Conservation (phyloP, 2,113 vertebrate genomes). For the Pardalotus punctatus region DNA sequence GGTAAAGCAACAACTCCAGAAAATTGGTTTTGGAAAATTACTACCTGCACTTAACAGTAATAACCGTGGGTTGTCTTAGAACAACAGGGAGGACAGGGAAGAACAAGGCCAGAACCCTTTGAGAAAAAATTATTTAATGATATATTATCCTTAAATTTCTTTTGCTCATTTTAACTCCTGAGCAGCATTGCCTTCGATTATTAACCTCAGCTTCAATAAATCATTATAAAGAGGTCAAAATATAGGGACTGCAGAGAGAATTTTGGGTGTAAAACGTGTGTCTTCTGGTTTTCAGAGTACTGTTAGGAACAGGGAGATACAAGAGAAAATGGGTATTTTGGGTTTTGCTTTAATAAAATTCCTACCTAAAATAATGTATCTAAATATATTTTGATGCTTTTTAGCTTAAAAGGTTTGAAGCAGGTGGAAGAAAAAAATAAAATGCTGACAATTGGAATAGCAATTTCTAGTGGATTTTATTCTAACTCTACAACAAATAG, state of each 20-base stretch:
- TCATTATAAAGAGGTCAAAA: not conserved
- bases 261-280: not conserved
- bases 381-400: not conserved
- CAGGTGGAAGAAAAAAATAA: not conserved
- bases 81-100: not conserved
- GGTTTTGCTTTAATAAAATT: not conserved
- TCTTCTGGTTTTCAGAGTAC: not conserved
- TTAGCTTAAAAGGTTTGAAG: not conserved
- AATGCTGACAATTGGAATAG: not conserved
- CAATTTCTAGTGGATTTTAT: not conserved
- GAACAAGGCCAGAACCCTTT: not conserved
- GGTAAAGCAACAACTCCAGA: not conserved
- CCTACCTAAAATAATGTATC: not conserved
- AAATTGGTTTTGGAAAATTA: not conserved
- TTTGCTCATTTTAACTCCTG: not conserved
- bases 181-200: not conserved
- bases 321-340: not conserved
- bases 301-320: not conserved
- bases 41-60: not conserved
- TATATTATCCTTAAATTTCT: not conserved
- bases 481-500: not conserved
- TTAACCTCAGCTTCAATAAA: not conserved
- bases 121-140: not conserved
- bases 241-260: not conserved
- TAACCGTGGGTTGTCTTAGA: not conserved